phyloP scores from a whole-genome alignment of 2,113 vertebrate genomes.

The Eonycteris spelaea region DNA sequence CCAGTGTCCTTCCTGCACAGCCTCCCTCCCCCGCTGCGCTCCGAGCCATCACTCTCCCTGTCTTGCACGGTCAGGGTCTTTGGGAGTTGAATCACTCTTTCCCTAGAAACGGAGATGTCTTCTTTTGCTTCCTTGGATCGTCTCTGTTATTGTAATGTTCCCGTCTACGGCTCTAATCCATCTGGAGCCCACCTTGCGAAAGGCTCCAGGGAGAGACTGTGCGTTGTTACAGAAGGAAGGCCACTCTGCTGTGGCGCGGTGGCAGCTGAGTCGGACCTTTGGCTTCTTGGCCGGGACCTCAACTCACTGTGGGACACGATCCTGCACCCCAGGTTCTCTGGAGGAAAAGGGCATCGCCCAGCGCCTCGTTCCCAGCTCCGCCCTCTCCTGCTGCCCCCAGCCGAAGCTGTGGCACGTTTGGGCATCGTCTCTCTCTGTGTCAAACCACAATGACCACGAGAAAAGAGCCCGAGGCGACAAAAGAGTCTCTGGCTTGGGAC shows the following conservation, averaged over 20 bases:
- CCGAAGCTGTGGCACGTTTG: not conserved
- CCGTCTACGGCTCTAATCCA: not conserved
- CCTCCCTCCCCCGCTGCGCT: not conserved
- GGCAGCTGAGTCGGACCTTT: not conserved
- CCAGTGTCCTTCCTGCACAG: too few species aligned
- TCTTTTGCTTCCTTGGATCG: not conserved
- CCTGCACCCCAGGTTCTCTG: not conserved
- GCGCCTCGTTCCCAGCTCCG: not conserved
- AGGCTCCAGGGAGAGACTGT: not conserved
- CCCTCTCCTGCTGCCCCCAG: not conserved
- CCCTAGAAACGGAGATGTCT: not conserved
- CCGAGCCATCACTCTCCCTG: not conserved
- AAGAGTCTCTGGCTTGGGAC: not conserved
- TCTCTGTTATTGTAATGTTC: not conserved
- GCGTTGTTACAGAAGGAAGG: not conserved
- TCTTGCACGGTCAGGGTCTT: not conserved
- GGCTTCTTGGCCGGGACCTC: not conserved
- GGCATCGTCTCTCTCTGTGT: not conserved
- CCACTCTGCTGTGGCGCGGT: accelerated
- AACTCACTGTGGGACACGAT: accelerated
- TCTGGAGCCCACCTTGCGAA: not conserved
- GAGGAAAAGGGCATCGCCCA: not conserved
- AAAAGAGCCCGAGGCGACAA: not conserved
- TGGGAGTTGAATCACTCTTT: not conserved
- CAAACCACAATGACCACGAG: not conserved